Base-by-base conservation (phyloP, 2,113 vertebrate genomes). In the Zootoca vivipara region DNA sequence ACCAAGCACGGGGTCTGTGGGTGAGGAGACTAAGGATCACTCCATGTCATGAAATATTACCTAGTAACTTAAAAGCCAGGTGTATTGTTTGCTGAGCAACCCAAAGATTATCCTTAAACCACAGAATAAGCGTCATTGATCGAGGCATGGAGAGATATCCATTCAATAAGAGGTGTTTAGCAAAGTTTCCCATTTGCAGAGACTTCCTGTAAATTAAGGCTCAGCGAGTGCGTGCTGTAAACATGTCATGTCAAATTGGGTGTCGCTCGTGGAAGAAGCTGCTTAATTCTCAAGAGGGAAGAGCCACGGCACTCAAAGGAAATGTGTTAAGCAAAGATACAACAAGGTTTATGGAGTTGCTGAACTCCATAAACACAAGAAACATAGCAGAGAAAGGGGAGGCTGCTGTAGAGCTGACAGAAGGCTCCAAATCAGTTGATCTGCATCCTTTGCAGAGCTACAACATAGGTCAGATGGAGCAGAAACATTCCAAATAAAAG, bases 61-160 rank as follows among this genome's bases (percentile, higher is more conserved):
- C 35, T 83, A 89, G 90, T 88, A 95, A 90, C 89, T 90, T 84
- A 90, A 77, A 89, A 80, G 2, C 87, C 84, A 93, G 89, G 87
- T 75, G 89, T 95, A 92, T 93, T 89, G 91, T 87, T 94, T 83
- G 84, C 89, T 91, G 92, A 94, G 94, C 92, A 91, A 93, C 91
- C n/a, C 0, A 92, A 94, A 95, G 91, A 95, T 93, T 95, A 96
- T 89, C 87, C 91, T 91, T 96, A 92, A 95, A 93, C 92, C 92
- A 93, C 88, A 87, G 87, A 90, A 89, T 94, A 95, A 95, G 93
- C 92, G 91, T 93, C 94, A 96, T 95, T 93, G 95, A 96, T 96
- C 94, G 83, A 90, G 85, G 84, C 93, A 87, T 92, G 92, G 93
- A 87, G 88, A 93, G 95, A 75, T 93, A 92, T 33, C 94, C 88